Percentiles rank a stretch among this genome's conserved stretches.
Conservation (phyloP, 2,797 vertebrate genomes). For the Pseudochromis fuscus region DNA sequence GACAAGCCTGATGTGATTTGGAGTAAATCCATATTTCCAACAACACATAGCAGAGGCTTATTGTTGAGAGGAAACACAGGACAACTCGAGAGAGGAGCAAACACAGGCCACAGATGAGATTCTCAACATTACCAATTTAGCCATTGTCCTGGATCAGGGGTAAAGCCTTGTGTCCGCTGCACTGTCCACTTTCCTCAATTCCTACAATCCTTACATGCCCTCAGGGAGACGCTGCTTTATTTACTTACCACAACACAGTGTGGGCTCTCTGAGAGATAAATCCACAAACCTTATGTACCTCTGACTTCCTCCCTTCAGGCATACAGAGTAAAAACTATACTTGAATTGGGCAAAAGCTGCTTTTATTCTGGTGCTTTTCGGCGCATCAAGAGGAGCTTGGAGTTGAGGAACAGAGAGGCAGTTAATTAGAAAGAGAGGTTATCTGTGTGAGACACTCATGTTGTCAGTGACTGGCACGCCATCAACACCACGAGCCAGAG, state of each 20-base stretch:
- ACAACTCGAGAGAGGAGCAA: constrained; percentile 43
- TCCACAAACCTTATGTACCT: constrained; percentile 55
- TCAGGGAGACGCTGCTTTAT: constrained; percentile 71
- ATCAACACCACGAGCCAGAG: constrained; percentile 44
- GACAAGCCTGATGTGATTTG: constrained; percentile 44
- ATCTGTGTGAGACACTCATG: constrained; percentile 55
- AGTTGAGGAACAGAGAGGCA: constrained; percentile 35
- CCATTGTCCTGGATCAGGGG: constrained; percentile 67
- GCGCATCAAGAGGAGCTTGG: constrained; percentile 39
- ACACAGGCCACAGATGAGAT: constrained; percentile 60
- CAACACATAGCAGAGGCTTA: constrained; percentile 43
- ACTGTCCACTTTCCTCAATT: constrained; percentile 63
- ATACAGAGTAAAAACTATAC: constrained; percentile 19
- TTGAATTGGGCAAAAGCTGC: constrained; percentile 39
- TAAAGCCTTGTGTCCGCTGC: constrained; percentile 55
- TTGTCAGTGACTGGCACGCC: constrained; percentile 54
- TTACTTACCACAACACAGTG: constrained; percentile 70
- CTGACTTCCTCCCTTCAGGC: constrained; percentile 47
- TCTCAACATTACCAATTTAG: constrained; percentile 70
- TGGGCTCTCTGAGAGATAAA: constrained; percentile 49
- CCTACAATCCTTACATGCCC: constrained; percentile 66
- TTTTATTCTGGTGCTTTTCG: constrained; percentile 45
- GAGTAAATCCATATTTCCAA: constrained; percentile 47
- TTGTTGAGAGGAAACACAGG: constrained; percentile 40
- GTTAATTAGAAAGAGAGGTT: constrained; percentile 65